A percentile compares a stretch with the other conserved stretches of the same genome.
These are phyloP conservation scores for Helicoverpa zea DNA, from an alignment of 1,140 invertebrate species.

Conservation along the genomic window DNA sequence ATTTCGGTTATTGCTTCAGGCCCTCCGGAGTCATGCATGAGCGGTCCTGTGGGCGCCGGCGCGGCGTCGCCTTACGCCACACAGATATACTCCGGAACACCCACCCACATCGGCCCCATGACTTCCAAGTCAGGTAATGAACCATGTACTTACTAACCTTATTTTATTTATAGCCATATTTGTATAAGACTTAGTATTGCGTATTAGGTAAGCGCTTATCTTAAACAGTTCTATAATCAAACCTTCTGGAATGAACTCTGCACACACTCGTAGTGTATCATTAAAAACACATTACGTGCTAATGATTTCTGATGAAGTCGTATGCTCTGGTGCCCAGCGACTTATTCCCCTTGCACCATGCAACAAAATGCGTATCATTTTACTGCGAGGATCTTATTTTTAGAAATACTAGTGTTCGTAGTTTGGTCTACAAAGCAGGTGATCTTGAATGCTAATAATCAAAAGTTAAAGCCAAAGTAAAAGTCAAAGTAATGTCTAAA, in stretches of 20 bases:
- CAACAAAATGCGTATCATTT: not conserved
- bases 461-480: too few relatives aligned
- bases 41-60: conserved; percentile 34
- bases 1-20: conserved; percentile 35
- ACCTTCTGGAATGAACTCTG: not conserved
- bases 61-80: conserved; percentile 64
- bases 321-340: not conserved
- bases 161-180: not conserved
- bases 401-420: too few relatives aligned
- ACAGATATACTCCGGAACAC: conserved; percentile 66
- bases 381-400: too few relatives aligned
- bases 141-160: not conserved
- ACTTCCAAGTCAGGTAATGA: conserved; percentile 65
- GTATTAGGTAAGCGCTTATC: too few relatives aligned
- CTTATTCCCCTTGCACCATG: not conserved
- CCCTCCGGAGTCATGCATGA: conserved; percentile 49
- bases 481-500: too few relatives aligned
- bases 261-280: conserved; percentile 1
- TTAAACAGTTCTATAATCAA: too few relatives aligned
- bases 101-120: conserved; percentile 61
- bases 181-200: not conserved
- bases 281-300: conserved; percentile 8
- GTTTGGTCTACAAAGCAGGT: too few relatives aligned
- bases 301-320: not conserved
- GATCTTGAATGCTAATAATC: too few relatives aligned